Evolutionary conservation across 2,113 vertebrate genomes (phyloP), one percentile per base, ranked within the genome.

Genomic region (Oxyura jamaicensis): DNA sequence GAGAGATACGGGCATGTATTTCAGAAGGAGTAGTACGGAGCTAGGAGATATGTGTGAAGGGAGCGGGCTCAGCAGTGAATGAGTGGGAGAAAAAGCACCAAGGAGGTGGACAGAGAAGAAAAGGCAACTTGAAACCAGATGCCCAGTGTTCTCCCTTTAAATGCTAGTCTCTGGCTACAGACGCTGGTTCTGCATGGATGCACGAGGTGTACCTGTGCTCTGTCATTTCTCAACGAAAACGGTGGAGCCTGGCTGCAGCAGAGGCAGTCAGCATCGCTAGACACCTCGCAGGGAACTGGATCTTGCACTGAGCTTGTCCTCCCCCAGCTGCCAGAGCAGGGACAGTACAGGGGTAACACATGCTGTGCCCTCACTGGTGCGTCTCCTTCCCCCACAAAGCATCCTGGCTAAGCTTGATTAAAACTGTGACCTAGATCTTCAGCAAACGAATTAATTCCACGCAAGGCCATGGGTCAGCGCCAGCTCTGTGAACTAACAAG

Each of bases 351-450:
- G 69, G 67, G 16, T 11, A 5, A 50, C 50, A 5, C 35, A 39
- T 39, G 16, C 5, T 2, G 11, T 3, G 52, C n/a, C 36, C 39
- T 44, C 36, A 13, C 1, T 2, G 6, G 20, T 0, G 8, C 4
- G 0, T 46, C 44, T 33, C 36, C 1, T 22, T 20, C 33, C 67
- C 41, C 21, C 1, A 1, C 9, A 5, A 13, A 19, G 26, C 65
- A 1, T 20, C 3, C 66, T 9, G n/a, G 20, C 22, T 33, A 7
- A 39, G 25, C 44, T 0, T 26, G 62, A 39, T 39, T 48, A 39
- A 35, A 63, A 60, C 86, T 13, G 25, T 10, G 39, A 44, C 58
- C 28, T 11, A 25, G 39, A 67, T 76, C 58, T 66, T 52, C 63
- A 8, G 73, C 10, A 4, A n/a, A 11, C n/a, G 41, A 76, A 16